Conservation (phyloP, 2,888 invertebrate species). For the Notodonta dromedarius region DNA sequence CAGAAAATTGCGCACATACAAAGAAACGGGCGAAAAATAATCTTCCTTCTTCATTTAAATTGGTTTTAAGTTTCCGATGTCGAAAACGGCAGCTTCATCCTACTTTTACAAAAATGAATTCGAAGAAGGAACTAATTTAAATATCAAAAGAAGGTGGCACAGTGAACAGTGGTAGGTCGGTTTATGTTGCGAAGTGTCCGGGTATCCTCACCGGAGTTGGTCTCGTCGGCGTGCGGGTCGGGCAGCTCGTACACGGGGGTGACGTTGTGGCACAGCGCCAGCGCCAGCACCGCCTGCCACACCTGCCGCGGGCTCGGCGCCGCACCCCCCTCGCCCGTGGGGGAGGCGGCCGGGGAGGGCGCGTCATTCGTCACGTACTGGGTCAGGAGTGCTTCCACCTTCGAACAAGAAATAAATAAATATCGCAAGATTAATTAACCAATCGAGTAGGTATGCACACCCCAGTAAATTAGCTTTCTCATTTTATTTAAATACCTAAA, state of each 20-base stretch:
- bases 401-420: not conserved
- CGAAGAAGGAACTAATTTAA: not conserved
- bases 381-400: constrained; percentile 76
- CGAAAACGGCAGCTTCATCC: too few relatives aligned
- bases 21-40: too few relatives aligned
- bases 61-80: too few relatives aligned
- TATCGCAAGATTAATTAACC: too few relatives aligned
- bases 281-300: constrained; percentile 95
- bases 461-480: too few relatives aligned
- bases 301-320: constrained; percentile 84
- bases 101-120: too few relatives aligned
- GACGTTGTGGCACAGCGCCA: constrained; percentile 99
- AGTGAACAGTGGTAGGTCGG: not conserved
- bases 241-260: constrained; percentile 95
- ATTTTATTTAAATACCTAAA: too few relatives aligned
- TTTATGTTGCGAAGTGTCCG: not conserved
- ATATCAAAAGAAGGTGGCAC: not conserved
- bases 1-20: too few relatives aligned
- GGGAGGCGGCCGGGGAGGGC: constrained; percentile 69
- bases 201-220: constrained; percentile 61
- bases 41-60: too few relatives aligned
- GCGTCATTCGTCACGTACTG: constrained; percentile 76
- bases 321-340: constrained; percentile 58
- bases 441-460: too few relatives aligned
- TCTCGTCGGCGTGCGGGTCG: constrained; percentile 59